Evolutionary conservation across 1,140 invertebrate genomes (phyloP).

Genomic region (Marisa cornuarietis): DNA sequence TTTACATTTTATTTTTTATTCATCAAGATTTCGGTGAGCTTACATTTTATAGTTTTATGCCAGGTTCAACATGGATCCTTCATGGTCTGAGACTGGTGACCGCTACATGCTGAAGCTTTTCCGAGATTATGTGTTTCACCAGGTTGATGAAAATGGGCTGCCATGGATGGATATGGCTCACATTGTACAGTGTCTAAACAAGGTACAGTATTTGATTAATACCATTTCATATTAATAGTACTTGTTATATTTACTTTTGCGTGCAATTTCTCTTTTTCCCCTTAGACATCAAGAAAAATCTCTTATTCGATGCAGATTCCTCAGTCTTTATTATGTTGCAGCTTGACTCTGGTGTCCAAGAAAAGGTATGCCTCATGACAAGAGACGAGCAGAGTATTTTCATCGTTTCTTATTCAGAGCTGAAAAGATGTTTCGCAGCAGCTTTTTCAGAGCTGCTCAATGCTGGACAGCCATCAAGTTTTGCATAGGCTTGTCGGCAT

Average conservation of each 20-base stretch:
- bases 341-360: constrained; percentile 80
- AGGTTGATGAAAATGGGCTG: constrained; percentile 86
- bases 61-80: constrained; percentile 88
- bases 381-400: constrained; percentile 95
- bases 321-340: constrained; percentile 40
- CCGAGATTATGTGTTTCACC: constrained; percentile 96
- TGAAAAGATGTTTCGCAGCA: constrained; percentile 93
- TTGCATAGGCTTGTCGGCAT: constrained; percentile 16
- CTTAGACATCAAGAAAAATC: not conserved
- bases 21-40: too few species aligned
- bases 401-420: constrained; percentile 91
- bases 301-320: not conserved
- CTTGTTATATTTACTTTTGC: too few species aligned
- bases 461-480: constrained; percentile 28
- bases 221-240: too few species aligned
- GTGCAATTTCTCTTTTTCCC: not conserved
- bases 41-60: constrained; percentile 33
- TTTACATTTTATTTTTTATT: too few species aligned
- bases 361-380: constrained; percentile 96
- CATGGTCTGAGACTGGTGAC: constrained; percentile 97
- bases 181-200: constrained; percentile 92
- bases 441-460: constrained; percentile 85
- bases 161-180: constrained; percentile 97
- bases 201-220: constrained; percentile 73
- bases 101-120: constrained; percentile 98